Base-by-base conservation (phyloP, 1,140 invertebrate species). In the Drosophila melanica region DNA sequence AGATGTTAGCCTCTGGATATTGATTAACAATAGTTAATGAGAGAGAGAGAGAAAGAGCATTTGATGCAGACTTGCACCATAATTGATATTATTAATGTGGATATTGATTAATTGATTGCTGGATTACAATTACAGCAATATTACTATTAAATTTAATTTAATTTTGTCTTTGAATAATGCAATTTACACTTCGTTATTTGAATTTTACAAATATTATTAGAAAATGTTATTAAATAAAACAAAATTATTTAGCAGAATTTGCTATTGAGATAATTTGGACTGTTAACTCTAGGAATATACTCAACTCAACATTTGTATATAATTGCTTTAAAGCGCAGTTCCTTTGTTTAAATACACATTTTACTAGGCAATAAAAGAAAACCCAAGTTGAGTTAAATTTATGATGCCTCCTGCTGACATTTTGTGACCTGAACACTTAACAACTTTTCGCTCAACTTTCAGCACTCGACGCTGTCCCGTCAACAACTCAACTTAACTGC, bases 351-450 rank as follows among this genome's bases (percentile, higher is more conserved):
- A 4, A 14, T 35, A 9, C 10, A 18, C 14, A 1, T 41, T 27
- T 16, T 3, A 4, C 2, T 27, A 11, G 41, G 33, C 44, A 11
- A 66, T 66, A 66, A 66, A 66, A 66, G 30, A 33, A 20, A 41
- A 39, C 12, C 18, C 37, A n/a, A 44, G 41, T 14, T 18, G 27
- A 63, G 39, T 69, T 69, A 69, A 63, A 45, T 69, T 63, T 45
- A 69, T 69, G 30, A 41, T 45, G n/a, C 58, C 66, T 63, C 66
- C 58, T 47, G 66, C 58, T 63, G 66, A 47, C 50, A 63, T 69
- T 69, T 47, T 69, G 48, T 54, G 66, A 54, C 27, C 53, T n/a
- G 41, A 63, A 35, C 66, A 48, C 63, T 69, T 63, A 69, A 54
- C 58, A 51, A 54, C 59, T 18, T 39, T 63, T 63, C 66, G 53